Evolutionary conservation across 2,888 invertebrate genomes (phyloP), one percentile per base, ranked within the genome.

Genomic region (Copidosoma aretas): DNA sequence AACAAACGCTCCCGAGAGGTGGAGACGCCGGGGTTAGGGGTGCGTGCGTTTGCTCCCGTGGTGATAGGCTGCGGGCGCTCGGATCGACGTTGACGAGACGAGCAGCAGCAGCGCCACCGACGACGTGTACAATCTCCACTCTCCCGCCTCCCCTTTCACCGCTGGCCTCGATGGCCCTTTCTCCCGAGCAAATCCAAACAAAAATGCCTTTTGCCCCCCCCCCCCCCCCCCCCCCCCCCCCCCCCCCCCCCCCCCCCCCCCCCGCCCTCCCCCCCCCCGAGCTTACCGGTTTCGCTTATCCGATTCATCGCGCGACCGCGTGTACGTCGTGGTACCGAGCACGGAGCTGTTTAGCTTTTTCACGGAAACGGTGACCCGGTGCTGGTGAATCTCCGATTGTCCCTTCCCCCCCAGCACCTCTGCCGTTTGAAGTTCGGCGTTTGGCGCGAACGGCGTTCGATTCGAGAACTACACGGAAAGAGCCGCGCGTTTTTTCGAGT

Each of bases 21-120:
- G 12, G 43, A 46, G 43, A 46, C 43, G 43, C 12, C 43, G 15
- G 43, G 12, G 43, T 3, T 8, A 12, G 43, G 43, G 15, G 76
- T 75, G 76, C 75, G 77, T 76, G 53, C 77, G 75, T 77, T 79
- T 78, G 80, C 79, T 73, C 68, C 71, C 62, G 56, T 71, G 54
- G 66, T 64, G 71, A 67, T 57, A 67, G 67, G 70, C 65, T 61
- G 71, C 72, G 73, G 67, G 60, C 69, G 61, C 43, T 3, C 25
- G 32, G 67, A 79, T 78, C 77, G 76, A 75, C 74, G 75, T 75
- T 75, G 76, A 78, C 79, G 77, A 75, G 60, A 15, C 25, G 25
- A 32, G 24, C 25, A 15, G n/a, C 41, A 21, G 8, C 52, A 53
- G 2, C 54, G 25, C 17, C 19, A 1, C n/a, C 24, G 53, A 1